Conservation (phyloP, 2,113 vertebrate genomes). For the Gadus macrocephalus region DNA sequence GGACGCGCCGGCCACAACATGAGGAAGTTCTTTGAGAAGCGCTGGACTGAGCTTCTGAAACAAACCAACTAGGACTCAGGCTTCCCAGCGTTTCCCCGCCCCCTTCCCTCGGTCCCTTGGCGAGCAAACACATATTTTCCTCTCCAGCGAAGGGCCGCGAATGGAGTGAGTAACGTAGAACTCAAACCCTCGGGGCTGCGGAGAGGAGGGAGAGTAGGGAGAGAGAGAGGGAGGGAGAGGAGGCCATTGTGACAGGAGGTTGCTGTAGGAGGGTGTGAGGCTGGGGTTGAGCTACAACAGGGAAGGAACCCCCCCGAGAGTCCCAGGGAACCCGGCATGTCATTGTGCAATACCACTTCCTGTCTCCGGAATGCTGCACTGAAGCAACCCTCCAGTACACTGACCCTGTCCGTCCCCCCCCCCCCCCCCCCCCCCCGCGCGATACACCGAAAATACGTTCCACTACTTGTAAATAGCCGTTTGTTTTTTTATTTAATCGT, state of each 20-base stretch:
- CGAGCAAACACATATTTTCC: constrained; percentile 6
- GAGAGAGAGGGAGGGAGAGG: constrained; percentile 53
- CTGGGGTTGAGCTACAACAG: constrained; percentile 88
- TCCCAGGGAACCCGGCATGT: constrained; percentile 88
- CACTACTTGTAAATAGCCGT: constrained; percentile 93
- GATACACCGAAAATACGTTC: constrained; percentile 79
- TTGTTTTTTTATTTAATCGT: constrained; percentile 91
- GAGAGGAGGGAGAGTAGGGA: constrained; percentile 65
- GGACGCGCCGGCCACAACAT: constrained; percentile 97
- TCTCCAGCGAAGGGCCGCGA: no score
- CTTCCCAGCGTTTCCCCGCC: neutral
- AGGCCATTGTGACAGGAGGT: constrained; percentile 64
- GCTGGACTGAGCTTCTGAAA: constrained; percentile 97
- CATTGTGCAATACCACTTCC: constrained; percentile 98
- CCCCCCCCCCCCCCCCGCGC: constrained; percentile 50
- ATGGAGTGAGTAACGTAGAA: constrained; percentile 8
- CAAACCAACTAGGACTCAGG: constrained; percentile 79
- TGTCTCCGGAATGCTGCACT: constrained; percentile 94
- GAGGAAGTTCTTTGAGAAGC: constrained; percentile 98
- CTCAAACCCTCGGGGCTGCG: no score
- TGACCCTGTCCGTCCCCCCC: constrained; percentile 80
- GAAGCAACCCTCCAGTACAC: constrained; percentile 97
- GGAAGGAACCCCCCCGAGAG: constrained; percentile 93
- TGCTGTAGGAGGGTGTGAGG: constrained; percentile 70
- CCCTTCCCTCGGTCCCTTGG: neutral